Base-by-base conservation (phyloP, 2,113 vertebrate genomes). In the Zootoca vivipara region DNA sequence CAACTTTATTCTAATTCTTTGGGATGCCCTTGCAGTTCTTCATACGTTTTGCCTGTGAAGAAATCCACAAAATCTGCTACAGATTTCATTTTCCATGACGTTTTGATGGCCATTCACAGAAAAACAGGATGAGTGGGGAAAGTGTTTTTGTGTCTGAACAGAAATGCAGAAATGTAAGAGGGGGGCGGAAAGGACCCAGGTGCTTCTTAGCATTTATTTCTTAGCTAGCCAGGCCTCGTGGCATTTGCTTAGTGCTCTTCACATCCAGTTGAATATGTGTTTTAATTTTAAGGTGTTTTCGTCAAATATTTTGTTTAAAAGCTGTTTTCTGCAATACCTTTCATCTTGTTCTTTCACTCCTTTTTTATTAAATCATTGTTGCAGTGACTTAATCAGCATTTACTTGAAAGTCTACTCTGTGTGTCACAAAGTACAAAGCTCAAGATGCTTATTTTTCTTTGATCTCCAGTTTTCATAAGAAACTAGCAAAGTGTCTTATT, bases 311-410 rank as follows among this genome's bases (percentile, higher is more conserved):
- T 81, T 93, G 12, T 24, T 88, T 40, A 72, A n/a, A 87, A 84
- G 80, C 24, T 90, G 87, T 78, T 93, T 88, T 89, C 73, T 30
- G 3, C 33, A 79, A 5, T 15, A 79, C 88, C 24, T 78, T 96
- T 87, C 58, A 90, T 90, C 90, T 92, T 91, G 81, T 40, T 91
- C 90, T 87, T 93, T 84, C 82, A 89, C 91, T 91, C 30, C 56
- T 4, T 94, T 96, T 95, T 96, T 96, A 97, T 96, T 95, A 95
- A 96, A 94, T 93, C 62, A 91, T 94, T 65, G 91, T 89, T 94
- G 93, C 84, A 90, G 90, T 94, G 40, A 42, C 40, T 93, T 92
- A 92, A 87, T 56, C 42, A 93, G 96, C 96, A 46, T 94, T 84
- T 81, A 94, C 93, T 91, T 96, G 95, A 96, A 46, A 46, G 42